Percentiles rank a stretch among this genome's conserved stretches.
Evolutionary conservation across 1,140 invertebrate genomes (phyloP).

Genomic region (Heliconius melpomene): DNA sequence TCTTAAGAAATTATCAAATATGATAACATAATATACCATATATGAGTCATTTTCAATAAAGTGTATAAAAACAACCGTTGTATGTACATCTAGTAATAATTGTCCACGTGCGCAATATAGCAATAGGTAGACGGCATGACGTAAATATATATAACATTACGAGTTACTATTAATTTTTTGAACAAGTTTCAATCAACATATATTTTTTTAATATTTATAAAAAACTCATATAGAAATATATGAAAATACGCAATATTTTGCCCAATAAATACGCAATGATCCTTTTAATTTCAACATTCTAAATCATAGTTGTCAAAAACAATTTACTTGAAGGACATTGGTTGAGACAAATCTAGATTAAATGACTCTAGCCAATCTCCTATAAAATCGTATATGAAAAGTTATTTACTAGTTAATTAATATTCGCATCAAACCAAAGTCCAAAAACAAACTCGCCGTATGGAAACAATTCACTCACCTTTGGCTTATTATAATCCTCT

Average conservation of each 20-base stretch:
- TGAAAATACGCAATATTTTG: neutral
- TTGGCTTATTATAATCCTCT: slow-evolving; percentile 73
- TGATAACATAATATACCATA: neutral
- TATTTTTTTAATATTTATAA: neutral
- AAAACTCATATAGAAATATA: neutral
- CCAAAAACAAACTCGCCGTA: slow-evolving; percentile 22
- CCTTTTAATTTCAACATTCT: neutral
- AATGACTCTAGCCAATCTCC: neutral
- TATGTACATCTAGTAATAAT: neutral
- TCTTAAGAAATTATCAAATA: neutral
- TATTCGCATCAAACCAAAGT: slow-evolving; percentile 43
- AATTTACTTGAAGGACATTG: neutral
- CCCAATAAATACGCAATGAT: neutral
- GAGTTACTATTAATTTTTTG: neutral
- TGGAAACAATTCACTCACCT: slow-evolving; percentile 61
- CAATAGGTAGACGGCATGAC: neutral
- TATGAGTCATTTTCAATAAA: neutral
- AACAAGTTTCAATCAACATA: neutral
- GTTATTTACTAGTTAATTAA: slow-evolving; percentile 50
- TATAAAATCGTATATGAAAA: slow-evolving; percentile 50
- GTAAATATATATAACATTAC: neutral
- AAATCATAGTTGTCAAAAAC: neutral
- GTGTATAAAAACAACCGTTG: neutral
- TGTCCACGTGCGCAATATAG: neutral
- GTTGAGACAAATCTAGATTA: neutral